Conservation (phyloP, 2,113 vertebrate genomes). For the Micronycteris hirsuta region DNA sequence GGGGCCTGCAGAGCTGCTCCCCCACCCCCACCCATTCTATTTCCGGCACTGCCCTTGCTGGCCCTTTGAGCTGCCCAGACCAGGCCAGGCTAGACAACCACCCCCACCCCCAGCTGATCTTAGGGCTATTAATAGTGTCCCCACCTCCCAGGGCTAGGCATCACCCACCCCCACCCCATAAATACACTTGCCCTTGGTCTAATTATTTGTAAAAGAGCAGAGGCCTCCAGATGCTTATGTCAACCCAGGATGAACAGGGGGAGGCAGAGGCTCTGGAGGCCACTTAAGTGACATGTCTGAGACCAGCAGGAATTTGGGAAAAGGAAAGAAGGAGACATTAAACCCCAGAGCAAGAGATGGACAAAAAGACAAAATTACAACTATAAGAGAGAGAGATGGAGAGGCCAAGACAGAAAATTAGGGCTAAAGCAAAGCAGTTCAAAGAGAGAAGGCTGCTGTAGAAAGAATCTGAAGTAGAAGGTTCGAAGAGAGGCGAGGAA, state of each 20-base stretch:
- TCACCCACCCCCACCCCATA: slow-evolving; percentile 44
- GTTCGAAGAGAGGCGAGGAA: background rate
- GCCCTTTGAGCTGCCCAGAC: slow-evolving; percentile 42
- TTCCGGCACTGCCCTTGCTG: slow-evolving; percentile 61
- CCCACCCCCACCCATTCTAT: slow-evolving; percentile 26
- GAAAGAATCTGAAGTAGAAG: background rate
- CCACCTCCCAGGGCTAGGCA: slow-evolving; percentile 44
- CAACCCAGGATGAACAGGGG: background rate
- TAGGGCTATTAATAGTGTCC: slow-evolving; percentile 67
- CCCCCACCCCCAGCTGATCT: slow-evolving; percentile 64
- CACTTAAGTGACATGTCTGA: background rate
- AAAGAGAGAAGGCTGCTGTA: background rate
- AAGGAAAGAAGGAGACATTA: background rate
- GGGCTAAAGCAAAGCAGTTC: background rate
- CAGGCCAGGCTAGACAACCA: slow-evolving; percentile 40
- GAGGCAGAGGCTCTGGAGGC: background rate
- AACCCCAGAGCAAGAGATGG: background rate
- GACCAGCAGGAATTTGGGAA: background rate
- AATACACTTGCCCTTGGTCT: slow-evolving; percentile 71
- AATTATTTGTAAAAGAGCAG: slow-evolving; percentile 54
- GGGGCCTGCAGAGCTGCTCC: background rate
- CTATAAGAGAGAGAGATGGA: background rate
- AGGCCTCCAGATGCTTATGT: background rate
- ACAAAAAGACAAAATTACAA: background rate
- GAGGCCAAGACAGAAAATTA: background rate